Percentiles rank a stretch among this genome's conserved stretches.
phyloP scores from a whole-genome alignment of 2,797 vertebrate genomes.

The Lepilemur septentrionalis region DNA sequence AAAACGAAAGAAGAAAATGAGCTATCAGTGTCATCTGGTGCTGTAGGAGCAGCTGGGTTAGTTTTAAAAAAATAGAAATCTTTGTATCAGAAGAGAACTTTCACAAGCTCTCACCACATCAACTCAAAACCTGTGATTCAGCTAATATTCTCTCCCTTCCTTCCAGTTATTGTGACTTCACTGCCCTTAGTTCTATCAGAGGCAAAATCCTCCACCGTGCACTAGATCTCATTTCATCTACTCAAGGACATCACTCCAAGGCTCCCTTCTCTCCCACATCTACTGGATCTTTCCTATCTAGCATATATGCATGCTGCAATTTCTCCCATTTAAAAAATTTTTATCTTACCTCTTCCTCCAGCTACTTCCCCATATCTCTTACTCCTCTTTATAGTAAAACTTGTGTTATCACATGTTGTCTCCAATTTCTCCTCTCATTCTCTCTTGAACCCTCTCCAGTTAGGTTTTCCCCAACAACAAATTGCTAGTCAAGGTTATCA shows the following conservation, averaged over 20 bases:
- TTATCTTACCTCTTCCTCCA: neutral
- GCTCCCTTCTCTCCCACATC: neutral
- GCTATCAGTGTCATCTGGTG: neutral
- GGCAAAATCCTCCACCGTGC: neutral
- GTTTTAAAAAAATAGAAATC: neutral
- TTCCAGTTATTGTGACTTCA: neutral
- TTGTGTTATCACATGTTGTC: neutral
- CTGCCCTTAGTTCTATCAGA: too few species aligned
- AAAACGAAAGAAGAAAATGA: neutral
- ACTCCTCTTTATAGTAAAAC: neutral
- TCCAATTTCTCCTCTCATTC: neutral
- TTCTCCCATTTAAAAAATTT: neutral
- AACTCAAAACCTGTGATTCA: neutral
- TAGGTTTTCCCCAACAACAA: neutral
- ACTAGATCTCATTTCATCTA: neutral
- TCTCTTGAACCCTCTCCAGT: neutral
- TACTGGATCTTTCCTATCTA: neutral
- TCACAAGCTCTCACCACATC: neutral
- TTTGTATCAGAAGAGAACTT: neutral
- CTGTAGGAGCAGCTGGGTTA: neutral
- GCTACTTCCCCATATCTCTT: neutral
- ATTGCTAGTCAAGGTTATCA: neutral
- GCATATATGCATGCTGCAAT: neutral
- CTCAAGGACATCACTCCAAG: neutral
- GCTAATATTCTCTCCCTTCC: neutral